phyloP scores from a whole-genome alignment of 2,888 invertebrate genomes.

The Perdita meconis region DNA sequence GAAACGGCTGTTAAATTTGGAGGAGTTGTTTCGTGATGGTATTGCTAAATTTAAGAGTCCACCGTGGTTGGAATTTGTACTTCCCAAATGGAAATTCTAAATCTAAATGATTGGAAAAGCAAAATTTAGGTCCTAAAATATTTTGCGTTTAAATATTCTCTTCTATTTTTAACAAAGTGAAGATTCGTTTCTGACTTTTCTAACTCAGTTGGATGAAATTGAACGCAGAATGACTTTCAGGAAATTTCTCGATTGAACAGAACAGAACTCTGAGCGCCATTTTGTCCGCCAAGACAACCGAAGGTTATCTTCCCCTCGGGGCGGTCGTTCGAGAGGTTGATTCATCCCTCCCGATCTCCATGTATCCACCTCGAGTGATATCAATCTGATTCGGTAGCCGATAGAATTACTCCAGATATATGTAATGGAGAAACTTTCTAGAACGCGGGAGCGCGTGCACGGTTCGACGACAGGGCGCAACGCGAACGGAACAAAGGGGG shows the following conservation, averaged over 20 bases:
- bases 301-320: neutral
- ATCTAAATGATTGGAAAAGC: too few species aligned
- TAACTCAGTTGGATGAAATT: neutral
- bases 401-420: slow-evolving; percentile 61
- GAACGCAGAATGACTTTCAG: neutral
- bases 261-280: slow-evolving; percentile 1
- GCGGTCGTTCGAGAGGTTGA: slow-evolving; percentile 41
- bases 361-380: slow-evolving; percentile 51
- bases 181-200: neutral
- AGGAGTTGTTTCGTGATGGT: too few species aligned
- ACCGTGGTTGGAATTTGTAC: too few species aligned
- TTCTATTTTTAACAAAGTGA: too few species aligned
- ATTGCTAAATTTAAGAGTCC: too few species aligned
- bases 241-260: too few species aligned
- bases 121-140: too few species aligned
- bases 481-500: slow-evolving; percentile 54
- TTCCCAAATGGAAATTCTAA: too few species aligned
- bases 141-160: too few species aligned
- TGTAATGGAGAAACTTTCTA: slow-evolving; percentile 60
- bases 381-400: slow-evolving; percentile 58
- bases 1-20: too few species aligned
- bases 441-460: slow-evolving; percentile 23
- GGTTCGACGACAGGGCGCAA: slow-evolving; percentile 48
- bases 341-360: slow-evolving; percentile 44
- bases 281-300: slow-evolving; percentile 18